phyloP scores from a whole-genome alignment of 2,797 vertebrate species.

The Champsocephalus esox region DNA sequence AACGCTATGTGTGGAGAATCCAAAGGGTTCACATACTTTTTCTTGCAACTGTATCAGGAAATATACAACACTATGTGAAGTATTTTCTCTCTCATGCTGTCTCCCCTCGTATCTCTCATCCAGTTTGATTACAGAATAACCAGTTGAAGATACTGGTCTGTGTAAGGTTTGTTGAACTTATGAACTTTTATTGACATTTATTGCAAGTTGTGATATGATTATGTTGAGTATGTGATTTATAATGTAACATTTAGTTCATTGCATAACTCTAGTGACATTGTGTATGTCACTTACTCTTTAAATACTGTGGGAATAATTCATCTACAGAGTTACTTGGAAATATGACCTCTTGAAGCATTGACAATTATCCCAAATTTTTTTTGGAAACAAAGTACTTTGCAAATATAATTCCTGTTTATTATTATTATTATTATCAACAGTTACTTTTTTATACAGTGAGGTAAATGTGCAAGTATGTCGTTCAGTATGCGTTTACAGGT shows the following conservation, averaged over 20 bases:
- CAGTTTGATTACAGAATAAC: background rate
- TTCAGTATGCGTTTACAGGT: no score
- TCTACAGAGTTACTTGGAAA: slow-evolving; percentile 3
- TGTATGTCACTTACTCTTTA: background rate
- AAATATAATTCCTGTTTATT: no score
- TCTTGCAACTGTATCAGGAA: no score
- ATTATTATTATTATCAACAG: no score
- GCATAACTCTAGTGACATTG: background rate
- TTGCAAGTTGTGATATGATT: background rate
- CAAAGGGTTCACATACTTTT: no score
- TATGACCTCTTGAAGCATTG: background rate
- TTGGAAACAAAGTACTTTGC: no score
- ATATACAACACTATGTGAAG: background rate
- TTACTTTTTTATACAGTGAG: no score
- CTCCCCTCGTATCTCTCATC: background rate
- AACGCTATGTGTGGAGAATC: no score
- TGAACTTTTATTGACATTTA: background rate
- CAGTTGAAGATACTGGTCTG: background rate
- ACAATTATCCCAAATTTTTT: background rate
- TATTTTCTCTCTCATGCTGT: background rate
- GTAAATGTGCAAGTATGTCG: no score
- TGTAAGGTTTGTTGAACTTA: background rate
- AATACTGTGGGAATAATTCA: slow-evolving; percentile 11
- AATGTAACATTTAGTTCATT: background rate
- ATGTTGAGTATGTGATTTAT: background rate